A percentile compares a stretch with the other conserved stretches of the same genome.
Evolutionary conservation across 2,113 vertebrate species (phyloP).

Genomic region (Scomber scombrus): DNA sequence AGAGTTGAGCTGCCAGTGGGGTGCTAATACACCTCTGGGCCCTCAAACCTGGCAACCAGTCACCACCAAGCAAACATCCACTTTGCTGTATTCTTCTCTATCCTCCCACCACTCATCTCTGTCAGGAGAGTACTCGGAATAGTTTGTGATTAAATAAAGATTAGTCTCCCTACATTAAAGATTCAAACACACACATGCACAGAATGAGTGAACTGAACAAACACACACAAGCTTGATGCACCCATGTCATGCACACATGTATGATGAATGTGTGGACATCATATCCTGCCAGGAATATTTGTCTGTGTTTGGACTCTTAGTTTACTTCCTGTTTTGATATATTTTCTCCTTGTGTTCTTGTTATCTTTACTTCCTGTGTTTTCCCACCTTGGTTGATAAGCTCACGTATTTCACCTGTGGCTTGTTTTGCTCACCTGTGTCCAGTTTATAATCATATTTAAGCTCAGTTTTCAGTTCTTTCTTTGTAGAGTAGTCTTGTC

Average conservation of each 20-base stretch:
- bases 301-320: too few species aligned
- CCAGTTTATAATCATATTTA: too few species aligned
- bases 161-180: slow-evolving; percentile 76
- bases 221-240: slow-evolving; percentile 14
- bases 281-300: too few species aligned
- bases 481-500: too few species aligned
- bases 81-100: slow-evolving; percentile 30
- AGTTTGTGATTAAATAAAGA: slow-evolving; percentile 83
- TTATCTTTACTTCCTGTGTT: too few species aligned
- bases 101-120: slow-evolving; percentile 13
- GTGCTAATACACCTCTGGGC: slow-evolving; percentile 44
- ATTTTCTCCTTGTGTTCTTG: too few species aligned
- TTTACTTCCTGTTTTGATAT: too few species aligned
- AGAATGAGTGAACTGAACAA: slow-evolving; percentile 17
- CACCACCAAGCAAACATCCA: slow-evolving; percentile 61
- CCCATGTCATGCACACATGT: not conserved
- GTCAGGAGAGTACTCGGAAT: slow-evolving; percentile 70
- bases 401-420: too few species aligned
- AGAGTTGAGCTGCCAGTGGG: slow-evolving; percentile 24
- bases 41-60: slow-evolving; percentile 72
- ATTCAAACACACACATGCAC: slow-evolving; percentile 51
- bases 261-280: not conserved
- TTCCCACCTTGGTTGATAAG: too few species aligned
- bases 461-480: too few species aligned
- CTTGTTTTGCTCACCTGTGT: too few species aligned